A percentile compares a stretch with the other conserved stretches of the same genome.
phyloP scores from a whole-genome alignment of 2,797 vertebrate genomes.

The Hafferia zeledoni region DNA sequence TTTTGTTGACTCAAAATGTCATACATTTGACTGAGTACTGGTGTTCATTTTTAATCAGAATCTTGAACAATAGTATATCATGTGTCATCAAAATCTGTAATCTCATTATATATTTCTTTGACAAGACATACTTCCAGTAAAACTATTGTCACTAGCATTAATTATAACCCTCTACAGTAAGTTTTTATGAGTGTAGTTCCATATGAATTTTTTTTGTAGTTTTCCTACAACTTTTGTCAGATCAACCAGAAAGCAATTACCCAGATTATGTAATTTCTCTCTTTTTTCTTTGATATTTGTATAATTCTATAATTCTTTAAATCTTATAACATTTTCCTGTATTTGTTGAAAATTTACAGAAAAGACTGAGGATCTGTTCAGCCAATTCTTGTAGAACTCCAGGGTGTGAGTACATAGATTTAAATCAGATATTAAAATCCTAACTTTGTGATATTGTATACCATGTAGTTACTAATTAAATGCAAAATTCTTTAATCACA shows the following conservation, averaged over 20 bases:
- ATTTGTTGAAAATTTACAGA: not conserved
- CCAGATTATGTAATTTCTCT: not conserved
- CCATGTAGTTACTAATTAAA: not conserved
- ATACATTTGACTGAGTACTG: not conserved
- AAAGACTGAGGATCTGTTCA: not conserved
- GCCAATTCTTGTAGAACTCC: not conserved
- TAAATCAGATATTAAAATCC: not conserved
- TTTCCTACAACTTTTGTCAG: not conserved
- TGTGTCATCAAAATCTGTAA: not conserved
- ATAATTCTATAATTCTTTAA: not conserved
- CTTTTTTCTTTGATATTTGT: not conserved
- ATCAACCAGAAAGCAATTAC: not conserved
- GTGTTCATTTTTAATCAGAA: not conserved
- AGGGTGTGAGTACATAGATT: not conserved
- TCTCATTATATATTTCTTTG: not conserved
- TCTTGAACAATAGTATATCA: not conserved
- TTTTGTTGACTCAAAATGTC: not conserved
- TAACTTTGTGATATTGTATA: not conserved
- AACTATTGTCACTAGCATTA: not conserved
- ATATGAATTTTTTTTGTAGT: not conserved
- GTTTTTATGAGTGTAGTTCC: not conserved
- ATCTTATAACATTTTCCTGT: not conserved
- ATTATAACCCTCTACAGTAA: not conserved
- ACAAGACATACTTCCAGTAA: not conserved
- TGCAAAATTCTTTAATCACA: not conserved